Percentiles rank a stretch among this genome's conserved stretches.
phyloP scores from a whole-genome alignment of 2,797 vertebrate species.

The Eleutherodactylus coqui region DNA sequence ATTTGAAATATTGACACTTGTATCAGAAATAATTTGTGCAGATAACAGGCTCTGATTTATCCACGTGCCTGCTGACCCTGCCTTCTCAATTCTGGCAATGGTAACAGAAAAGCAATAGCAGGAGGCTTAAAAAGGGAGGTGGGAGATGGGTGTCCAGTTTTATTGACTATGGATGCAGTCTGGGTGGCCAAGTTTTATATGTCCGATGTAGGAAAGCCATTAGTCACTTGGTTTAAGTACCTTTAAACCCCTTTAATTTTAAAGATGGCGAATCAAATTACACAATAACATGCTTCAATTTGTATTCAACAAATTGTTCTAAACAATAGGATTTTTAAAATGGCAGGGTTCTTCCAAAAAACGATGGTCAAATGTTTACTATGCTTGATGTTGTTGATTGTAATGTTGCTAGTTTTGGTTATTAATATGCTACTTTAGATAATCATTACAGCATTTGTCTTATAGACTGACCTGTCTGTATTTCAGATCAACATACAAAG shows the following conservation, averaged over 20 bases:
- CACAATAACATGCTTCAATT: constrained; percentile 20
- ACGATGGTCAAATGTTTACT: neutral
- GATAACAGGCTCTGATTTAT: constrained; percentile 21
- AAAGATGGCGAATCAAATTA: constrained; percentile 23
- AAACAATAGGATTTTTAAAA: neutral
- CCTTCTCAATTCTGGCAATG: constrained; percentile 7
- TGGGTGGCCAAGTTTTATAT: constrained; percentile 59
- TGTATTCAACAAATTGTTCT: neutral
- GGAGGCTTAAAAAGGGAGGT: constrained; percentile 43
- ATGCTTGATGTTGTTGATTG: neutral
- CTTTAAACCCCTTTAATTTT: constrained; percentile 60
- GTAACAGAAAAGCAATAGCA: constrained; percentile 54
- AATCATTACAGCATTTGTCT: neutral
- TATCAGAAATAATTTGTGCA: constrained; percentile 5
- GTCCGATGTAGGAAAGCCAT: constrained; percentile 40
- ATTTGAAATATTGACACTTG: neutral
- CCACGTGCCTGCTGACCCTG: constrained; percentile 53
- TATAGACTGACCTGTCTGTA: neutral
- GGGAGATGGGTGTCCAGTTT: constrained; percentile 54
- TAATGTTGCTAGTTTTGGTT: neutral
- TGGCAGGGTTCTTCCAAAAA: neutral
- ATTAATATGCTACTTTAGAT: neutral
- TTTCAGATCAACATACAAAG: neutral
- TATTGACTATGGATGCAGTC: constrained; percentile 54
- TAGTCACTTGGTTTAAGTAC: constrained; percentile 52